These are phyloP conservation scores for Panagrolaimus sp. DNA, from an alignment of 1,140 invertebrate species.

Conservation along the genomic window DNA sequence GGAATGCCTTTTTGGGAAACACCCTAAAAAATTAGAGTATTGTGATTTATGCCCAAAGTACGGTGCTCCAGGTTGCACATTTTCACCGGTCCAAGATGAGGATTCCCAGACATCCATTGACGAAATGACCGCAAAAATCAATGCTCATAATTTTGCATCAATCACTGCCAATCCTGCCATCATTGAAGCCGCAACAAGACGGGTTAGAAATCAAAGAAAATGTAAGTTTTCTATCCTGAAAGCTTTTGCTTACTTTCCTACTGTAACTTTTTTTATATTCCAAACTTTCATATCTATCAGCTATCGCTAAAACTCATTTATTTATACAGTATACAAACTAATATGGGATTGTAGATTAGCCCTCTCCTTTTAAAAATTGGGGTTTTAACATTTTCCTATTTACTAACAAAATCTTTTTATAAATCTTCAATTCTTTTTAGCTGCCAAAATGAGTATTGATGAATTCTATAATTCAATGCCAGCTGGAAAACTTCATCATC, in stretches of 20 bases:
- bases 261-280: background rate
- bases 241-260: background rate
- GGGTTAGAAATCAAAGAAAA: slow-evolving; percentile 22
- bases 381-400: slow-evolving; percentile 4
- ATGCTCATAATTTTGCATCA: background rate
- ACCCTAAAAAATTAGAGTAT: slow-evolving; percentile 24
- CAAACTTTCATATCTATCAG: background rate
- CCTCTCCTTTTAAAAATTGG: no score
- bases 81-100: slow-evolving; percentile 13
- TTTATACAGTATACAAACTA: no score
- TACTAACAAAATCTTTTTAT: slow-evolving; percentile 23
- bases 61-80: slow-evolving; percentile 36
- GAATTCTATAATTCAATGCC: slow-evolving; percentile 58
- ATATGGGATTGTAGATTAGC: no score
- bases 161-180: slow-evolving; percentile 11
- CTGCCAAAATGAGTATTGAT: slow-evolving; percentile 57
- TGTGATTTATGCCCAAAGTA: slow-evolving; percentile 45
- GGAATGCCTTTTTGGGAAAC: slow-evolving; percentile 39
- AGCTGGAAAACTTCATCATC: slow-evolving; percentile 49
- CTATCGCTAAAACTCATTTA: background rate
- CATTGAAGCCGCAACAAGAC: slow-evolving; percentile 23
- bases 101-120: background rate
- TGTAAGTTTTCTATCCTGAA: background rate
- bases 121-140: slow-evolving; percentile 3
- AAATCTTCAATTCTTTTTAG: slow-evolving; percentile 36